Conservation (phyloP, 2,888 invertebrate species). For the Malthinus seriepunctatus region DNA sequence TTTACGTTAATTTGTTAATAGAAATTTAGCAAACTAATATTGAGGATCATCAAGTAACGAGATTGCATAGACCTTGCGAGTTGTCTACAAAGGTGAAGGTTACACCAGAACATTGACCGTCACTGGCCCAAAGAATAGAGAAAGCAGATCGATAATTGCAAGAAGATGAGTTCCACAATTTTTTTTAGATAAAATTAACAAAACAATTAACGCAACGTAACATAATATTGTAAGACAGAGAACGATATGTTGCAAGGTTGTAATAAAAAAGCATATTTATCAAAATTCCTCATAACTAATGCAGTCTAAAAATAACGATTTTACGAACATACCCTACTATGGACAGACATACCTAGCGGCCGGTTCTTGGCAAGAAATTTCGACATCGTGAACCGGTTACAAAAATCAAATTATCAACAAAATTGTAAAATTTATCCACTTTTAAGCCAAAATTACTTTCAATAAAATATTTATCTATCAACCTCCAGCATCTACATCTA, state of each 20-base stretch:
- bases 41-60: conserved; percentile 3
- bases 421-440: not conserved
- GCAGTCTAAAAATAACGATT: conserved; percentile 25
- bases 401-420: conserved; percentile 16
- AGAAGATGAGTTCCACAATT: conserved; percentile 6
- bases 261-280: conserved; percentile 7
- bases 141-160: conserved; percentile 27
- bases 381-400: conserved; percentile 26
- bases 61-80: conserved; percentile 25
- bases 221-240: not conserved
- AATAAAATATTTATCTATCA: not conserved
- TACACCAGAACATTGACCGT: conserved; percentile 41
- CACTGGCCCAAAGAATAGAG: conserved; percentile 27
- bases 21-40: conserved; percentile 1
- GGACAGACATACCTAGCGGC: conserved; percentile 20
- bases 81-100: conserved; percentile 40
- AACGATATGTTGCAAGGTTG: not conserved
- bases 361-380: conserved; percentile 12
- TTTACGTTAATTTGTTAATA: not conserved
- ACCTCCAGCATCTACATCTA: not conserved
- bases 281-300: conserved; percentile 15
- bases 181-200: not conserved
- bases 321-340: conserved; percentile 26
- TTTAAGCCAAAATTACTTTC: not conserved
- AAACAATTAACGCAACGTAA: not conserved